Evolutionary conservation across 2,797 vertebrate species (phyloP).

Genomic region (Neoniphon sammara): DNA sequence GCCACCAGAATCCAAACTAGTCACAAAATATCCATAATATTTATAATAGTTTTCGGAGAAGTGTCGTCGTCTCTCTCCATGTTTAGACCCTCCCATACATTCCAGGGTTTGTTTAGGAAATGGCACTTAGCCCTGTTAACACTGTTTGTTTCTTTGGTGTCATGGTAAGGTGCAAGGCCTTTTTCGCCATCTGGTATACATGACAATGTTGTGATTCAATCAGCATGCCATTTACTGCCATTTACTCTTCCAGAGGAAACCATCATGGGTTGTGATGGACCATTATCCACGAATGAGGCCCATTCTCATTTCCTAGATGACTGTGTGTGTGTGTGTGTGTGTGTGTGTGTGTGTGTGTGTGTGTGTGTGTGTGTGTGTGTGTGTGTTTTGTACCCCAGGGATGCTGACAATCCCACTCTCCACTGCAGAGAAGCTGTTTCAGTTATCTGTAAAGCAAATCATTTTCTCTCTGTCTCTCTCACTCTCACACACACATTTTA

Average conservation of each 20-base stretch:
- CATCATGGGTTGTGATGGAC: conserved; percentile 76
- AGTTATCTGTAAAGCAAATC: conserved; percentile 26
- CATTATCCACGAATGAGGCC: conserved; percentile 77
- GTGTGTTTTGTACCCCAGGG: conserved; percentile 32
- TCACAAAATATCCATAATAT: not conserved
- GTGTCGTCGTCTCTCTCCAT: conserved; percentile 16
- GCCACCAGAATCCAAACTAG: not conserved
- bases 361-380: conserved; percentile 23
- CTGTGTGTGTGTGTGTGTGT: conserved; percentile 4
- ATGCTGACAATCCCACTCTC: conserved; percentile 38
- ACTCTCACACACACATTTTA: not conserved
- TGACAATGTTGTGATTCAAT: conserved; percentile 80
- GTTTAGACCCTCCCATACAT: not conserved
- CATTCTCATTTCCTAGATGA: conserved; percentile 78
- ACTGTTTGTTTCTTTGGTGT: conserved; percentile 64
- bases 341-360: conserved; percentile 16
- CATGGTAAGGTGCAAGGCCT: conserved; percentile 62
- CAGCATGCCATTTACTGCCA: conserved; percentile 77
- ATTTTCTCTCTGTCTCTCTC: not conserved
- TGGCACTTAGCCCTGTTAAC: not conserved
- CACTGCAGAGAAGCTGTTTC: conserved; percentile 15
- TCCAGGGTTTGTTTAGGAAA: conserved; percentile 47
- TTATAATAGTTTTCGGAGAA: not conserved
- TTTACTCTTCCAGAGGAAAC: conserved; percentile 78
- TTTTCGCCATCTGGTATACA: conserved; percentile 77